Evolutionary conservation across 2,888 invertebrate species (phyloP), one percentile per base, ranked within the genome.

Genomic region (Drosophila algonquin): DNA sequence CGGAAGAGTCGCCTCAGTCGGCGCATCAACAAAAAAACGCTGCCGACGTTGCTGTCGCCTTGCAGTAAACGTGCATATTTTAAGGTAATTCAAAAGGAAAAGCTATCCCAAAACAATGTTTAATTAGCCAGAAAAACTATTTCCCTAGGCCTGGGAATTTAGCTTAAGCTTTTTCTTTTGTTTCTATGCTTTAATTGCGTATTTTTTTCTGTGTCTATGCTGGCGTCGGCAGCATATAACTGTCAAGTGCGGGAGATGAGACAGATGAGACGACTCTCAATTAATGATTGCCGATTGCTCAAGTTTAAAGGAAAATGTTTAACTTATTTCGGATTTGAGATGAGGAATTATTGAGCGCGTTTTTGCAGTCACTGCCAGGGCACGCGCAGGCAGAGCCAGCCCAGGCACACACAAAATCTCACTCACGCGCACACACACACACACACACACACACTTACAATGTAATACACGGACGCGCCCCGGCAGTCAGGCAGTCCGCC

Each of bases 391-490:
- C 61, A 71, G 69, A 62, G 76, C 74, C 67, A 68, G 45, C 54
- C 44, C 40, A 73, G 74, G 74, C 56, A 52, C 69, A 58, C 81
- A 67, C 65, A 70, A 65, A 81, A 74, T 56, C 55, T 62, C 74
- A 67, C 73, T 73, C 77, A 74, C 70, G 71, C 67, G 77, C 80
- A 65, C 81, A 75, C 63, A 58, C 27, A 27, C 27, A 53, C 74
- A 65, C 56, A 61, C 64, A 53, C 32, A 56, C 60, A 32, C 32
- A 64, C 57, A 40, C 54, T 72, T 71, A 56, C 73, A 53, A 44
- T 68, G 69, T 73, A 68, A 79, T 77, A 88, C 71, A 88, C 75
- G 75, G 78, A 88, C 87, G 86, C 81, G 81, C 79, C 84, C 85
- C 87, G 77, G 81, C 72, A 77, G 61, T 73, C 53, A 61, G 40